phyloP scores from a whole-genome alignment of 2,797 vertebrate genomes.

The Tamandua tetradactyla region DNA sequence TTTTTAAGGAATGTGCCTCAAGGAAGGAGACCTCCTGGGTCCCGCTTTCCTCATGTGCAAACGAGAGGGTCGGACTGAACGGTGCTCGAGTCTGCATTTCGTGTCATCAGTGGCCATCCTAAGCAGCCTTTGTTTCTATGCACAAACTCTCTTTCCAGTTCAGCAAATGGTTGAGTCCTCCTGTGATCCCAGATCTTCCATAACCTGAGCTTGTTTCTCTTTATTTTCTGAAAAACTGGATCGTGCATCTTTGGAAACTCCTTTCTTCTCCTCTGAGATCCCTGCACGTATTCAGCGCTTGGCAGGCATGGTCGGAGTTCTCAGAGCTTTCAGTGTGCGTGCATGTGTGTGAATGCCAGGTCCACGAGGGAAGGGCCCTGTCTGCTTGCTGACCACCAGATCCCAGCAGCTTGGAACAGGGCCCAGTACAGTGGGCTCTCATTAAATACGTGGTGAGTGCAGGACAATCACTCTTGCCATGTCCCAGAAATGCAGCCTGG shows the following conservation, averaged over 20 bases:
- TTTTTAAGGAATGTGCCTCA: background rate
- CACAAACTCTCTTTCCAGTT: background rate
- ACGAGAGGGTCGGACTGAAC: accelerated
- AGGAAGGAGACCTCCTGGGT: background rate
- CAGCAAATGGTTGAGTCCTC: background rate
- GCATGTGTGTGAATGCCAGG: accelerated
- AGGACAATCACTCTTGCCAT: background rate
- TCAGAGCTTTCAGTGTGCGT: background rate
- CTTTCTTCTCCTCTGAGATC: background rate
- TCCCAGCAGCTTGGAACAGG: background rate
- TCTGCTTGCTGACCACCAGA: background rate
- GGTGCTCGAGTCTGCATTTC: background rate
- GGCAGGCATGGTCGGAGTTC: background rate
- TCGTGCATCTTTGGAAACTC: background rate
- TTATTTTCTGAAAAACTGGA: background rate
- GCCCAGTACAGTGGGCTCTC: background rate
- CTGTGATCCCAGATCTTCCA: background rate
- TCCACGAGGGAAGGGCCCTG: background rate
- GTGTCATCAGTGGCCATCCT: background rate
- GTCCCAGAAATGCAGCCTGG: background rate
- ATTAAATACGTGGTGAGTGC: accelerated
- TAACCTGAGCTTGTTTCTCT: background rate
- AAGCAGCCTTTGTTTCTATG: background rate
- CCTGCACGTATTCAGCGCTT: background rate
- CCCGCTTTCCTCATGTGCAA: background rate